Evolutionary conservation across 92 coral and sea anemone species (phyloP), one percentile per base, ranked within the genome.

Genomic region (Zoanthus sansibaricus): DNA sequence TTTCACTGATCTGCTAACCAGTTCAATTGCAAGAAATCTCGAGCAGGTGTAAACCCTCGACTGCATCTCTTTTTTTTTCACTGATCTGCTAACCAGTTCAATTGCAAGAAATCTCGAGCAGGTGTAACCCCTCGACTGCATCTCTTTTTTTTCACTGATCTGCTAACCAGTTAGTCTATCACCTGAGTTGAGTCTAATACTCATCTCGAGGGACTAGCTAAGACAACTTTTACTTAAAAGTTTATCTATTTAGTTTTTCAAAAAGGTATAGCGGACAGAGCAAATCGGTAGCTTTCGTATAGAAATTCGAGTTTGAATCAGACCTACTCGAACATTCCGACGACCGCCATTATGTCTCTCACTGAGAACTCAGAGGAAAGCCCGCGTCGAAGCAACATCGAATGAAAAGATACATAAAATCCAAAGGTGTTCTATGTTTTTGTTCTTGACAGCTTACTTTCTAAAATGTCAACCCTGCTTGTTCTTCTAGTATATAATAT

Each of bases 161-260:
- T n/a, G n/a, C n/a, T n/a, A n/a, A n/a, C n/a, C n/a, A n/a, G n/a
- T n/a, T 25, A 25, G 25, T 49, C 55, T 49, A 49, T 49, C 55
- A 49, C 55, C 55, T 49, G 55, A 69, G 20, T 25, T 32, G 74
- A 31, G 3, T 71, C 76, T 71, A 33, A 32, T 71, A 32, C 47
- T 71, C 76, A 32, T 71, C 33, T 71, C 51, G 76, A 32, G 76
- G 76, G 76, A 32, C 76, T n/a, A 71, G 49, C 76, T 71, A 51
- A 71, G 51, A 20, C 49, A 32, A 71, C 21, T 71, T 30, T 71
- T 42, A 71, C 32, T 71, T 30, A 30, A 71, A 71, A 71, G 76
- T 44, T 71, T 37, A 32, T 71, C 6, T 71, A 71, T 71, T 15
- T 4, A 37, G 77, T 0, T 42, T 72, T 72, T 72, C 77, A 72